phyloP scores from a whole-genome alignment of 2,113 vertebrate species.

The Percina caprodes region DNA sequence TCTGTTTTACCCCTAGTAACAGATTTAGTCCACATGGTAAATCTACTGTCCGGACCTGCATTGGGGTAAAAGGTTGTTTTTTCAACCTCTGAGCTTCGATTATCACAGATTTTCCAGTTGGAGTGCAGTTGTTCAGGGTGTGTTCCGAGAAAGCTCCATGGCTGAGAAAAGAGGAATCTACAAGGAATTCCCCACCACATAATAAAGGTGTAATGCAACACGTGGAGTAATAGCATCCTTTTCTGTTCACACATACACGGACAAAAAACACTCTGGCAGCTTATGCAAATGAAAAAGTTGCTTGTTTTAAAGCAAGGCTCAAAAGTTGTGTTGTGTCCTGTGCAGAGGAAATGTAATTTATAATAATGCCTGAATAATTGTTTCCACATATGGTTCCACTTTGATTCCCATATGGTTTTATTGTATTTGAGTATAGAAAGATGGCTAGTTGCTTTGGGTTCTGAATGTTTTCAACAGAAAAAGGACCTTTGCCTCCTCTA shows the following conservation, averaged over 20 bases:
- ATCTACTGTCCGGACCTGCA: slow-evolving; percentile 44
- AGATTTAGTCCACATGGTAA: slow-evolving; percentile 38
- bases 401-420: slow-evolving; percentile 69
- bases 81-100: slow-evolving; percentile 19
- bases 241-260: slow-evolving; percentile 21
- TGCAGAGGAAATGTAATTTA: slow-evolving; percentile 62
- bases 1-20: slow-evolving; percentile 45
- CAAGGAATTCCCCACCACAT: slow-evolving; percentile 52
- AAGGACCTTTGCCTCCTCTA: slow-evolving; percentile 48
- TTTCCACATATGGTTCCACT: slow-evolving; percentile 71
- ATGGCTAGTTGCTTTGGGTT: slow-evolving; percentile 27
- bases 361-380: slow-evolving; percentile 58
- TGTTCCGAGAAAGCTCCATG: slow-evolving; percentile 1
- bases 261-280: slow-evolving; percentile 20
- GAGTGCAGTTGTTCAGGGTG: slow-evolving; percentile 23
- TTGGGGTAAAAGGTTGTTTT: slow-evolving; percentile 34
- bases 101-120: slow-evolving; percentile 24
- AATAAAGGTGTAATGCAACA: slow-evolving; percentile 66
- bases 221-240: slow-evolving; percentile 49
- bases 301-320: slow-evolving; percentile 38
- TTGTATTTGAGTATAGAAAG: slow-evolving; percentile 46
- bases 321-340: slow-evolving; percentile 55
- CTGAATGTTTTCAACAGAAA: slow-evolving; percentile 61
- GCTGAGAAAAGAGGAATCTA: slow-evolving; percentile 47
- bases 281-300: slow-evolving; percentile 44